Evolutionary conservation across 2,888 invertebrate genomes (phyloP).

Genomic region (Ophion ellenae): DNA sequence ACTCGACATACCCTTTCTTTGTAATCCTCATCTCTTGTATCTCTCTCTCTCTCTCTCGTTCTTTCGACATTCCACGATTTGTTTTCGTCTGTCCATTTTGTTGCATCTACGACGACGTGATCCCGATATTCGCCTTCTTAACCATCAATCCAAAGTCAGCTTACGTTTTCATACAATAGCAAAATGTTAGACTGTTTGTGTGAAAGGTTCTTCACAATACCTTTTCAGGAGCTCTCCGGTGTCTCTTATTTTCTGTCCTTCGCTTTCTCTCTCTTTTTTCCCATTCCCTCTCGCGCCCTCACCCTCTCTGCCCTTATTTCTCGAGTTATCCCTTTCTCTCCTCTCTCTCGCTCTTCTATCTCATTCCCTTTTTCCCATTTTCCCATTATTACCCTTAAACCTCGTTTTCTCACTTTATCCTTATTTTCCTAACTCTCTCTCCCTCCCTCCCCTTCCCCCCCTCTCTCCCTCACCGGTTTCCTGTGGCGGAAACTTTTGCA

Average conservation of each 20-base stretch:
- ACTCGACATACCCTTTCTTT: not conserved
- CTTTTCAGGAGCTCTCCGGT: conserved; percentile 2
- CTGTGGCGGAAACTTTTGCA: conserved; percentile 42
- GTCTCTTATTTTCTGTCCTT: not conserved
- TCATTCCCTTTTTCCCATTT: conserved; percentile 12
- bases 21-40: too few species aligned
- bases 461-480: conserved; percentile 8
- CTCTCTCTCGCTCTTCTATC: too few species aligned
- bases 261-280: not conserved
- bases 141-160: conserved; percentile 48
- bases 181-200: conserved; percentile 38
- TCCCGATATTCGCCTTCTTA: conserved; percentile 23
- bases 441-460: too few species aligned
- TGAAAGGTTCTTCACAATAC: conserved; percentile 32
- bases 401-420: conserved; percentile 25
- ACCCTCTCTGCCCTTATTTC: conserved; percentile 18
- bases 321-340: not conserved
- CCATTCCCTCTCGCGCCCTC: not conserved
- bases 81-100: conserved; percentile 5
- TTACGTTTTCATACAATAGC: conserved; percentile 50
- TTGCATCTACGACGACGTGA: conserved; percentile 30
- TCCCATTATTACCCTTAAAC: conserved; percentile 14
- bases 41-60: not conserved
- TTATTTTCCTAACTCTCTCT: conserved; percentile 34
- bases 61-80: not conserved